Evolutionary conservation across 2,888 invertebrate genomes (phyloP).

Genomic region (Ornithoptera priamus): DNA sequence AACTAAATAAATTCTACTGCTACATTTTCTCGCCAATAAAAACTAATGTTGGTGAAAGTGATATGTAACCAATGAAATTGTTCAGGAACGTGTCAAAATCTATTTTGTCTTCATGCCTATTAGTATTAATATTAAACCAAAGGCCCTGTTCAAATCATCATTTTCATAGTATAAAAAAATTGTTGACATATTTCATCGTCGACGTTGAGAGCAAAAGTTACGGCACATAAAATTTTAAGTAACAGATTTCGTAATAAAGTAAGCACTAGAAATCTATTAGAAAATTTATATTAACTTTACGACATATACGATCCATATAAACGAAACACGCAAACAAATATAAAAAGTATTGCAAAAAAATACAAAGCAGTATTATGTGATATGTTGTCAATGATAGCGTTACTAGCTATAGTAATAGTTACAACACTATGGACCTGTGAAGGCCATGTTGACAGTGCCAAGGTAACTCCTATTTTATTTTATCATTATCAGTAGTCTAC

Average conservation of each 20-base stretch:
- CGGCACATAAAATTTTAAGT: background rate
- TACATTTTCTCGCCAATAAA: too few species aligned
- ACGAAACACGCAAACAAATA: background rate
- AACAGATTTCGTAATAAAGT: background rate
- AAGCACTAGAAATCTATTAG: background rate
- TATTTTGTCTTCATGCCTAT: too few species aligned
- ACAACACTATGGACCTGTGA: conserved; percentile 30
- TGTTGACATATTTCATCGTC: too few species aligned
- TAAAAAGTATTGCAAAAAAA: background rate
- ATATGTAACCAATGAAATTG: too few species aligned
- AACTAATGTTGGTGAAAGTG: too few species aligned
- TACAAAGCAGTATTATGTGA: conserved; percentile 13
- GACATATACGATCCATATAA: background rate
- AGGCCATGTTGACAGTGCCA: conserved; percentile 62
- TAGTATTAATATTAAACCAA: too few species aligned
- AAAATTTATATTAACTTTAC: background rate
- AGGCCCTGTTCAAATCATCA: too few species aligned
- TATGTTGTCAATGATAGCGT: conserved; percentile 22
- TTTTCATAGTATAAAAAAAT: too few species aligned
- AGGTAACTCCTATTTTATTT: conserved; percentile 44
- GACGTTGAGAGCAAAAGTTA: too few species aligned
- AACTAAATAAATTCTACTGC: too few species aligned
- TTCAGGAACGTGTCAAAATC: too few species aligned
- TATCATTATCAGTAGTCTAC: too few species aligned
- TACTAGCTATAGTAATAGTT: conserved; percentile 26